Evolutionary conservation across 92 coral and sea anemone species (phyloP).

Genomic region (Meandrina meandrites): DNA sequence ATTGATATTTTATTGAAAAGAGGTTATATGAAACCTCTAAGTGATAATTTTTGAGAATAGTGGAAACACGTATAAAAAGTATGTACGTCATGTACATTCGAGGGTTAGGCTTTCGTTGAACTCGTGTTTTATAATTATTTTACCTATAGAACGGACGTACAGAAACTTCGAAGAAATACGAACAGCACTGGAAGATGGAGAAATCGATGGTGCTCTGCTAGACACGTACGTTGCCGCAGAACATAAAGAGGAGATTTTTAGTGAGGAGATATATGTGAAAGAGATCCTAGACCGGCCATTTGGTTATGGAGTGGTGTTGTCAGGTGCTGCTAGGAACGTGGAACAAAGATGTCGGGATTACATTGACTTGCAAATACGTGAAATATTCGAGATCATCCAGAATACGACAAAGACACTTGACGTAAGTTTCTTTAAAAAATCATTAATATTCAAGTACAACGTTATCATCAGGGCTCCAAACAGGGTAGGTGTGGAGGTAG

Average conservation of each 20-base stretch:
- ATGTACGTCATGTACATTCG: too few species aligned
- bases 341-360: slow-evolving; percentile 58
- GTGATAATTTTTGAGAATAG: too few species aligned
- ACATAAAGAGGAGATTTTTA: slow-evolving; percentile 57
- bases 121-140: background rate
- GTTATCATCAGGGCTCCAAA: background rate
- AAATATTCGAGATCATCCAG: slow-evolving; percentile 41
- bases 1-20: too few species aligned
- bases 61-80: too few species aligned
- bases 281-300: slow-evolving; percentile 56
- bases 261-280: slow-evolving; percentile 49
- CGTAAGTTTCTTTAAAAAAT: background rate
- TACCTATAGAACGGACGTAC: slow-evolving; percentile 39
- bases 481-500: too few species aligned
- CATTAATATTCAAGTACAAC: background rate
- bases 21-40: too few species aligned
- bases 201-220: slow-evolving; percentile 71
- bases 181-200: slow-evolving; percentile 55
- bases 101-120: background rate
- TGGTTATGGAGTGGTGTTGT: slow-evolving; percentile 76
- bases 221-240: slow-evolving; percentile 84
- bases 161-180: slow-evolving; percentile 50
- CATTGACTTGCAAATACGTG: slow-evolving; percentile 42
- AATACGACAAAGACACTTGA: slow-evolving; percentile 34
- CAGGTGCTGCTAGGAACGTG: slow-evolving; percentile 57